These are phyloP conservation scores for Scrobipalpa costella DNA, from an alignment of 2,888 invertebrate species.

Conservation along the genomic window DNA sequence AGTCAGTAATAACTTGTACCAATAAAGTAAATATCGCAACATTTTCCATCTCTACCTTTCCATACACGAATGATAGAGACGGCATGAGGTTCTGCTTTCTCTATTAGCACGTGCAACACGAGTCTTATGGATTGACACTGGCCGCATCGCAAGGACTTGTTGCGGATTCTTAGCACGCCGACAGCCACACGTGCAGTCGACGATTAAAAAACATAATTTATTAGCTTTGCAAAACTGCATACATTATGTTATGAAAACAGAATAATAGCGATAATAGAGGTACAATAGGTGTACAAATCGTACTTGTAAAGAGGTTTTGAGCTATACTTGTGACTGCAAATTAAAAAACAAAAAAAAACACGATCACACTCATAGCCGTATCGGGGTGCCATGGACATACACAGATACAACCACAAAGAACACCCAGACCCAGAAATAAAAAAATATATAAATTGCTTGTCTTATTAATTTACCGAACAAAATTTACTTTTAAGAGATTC, in stretches of 20 bases:
- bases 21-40: conserved; percentile 5
- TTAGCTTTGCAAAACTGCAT: neutral
- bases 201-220: conserved; percentile 13
- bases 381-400: too few relatives aligned
- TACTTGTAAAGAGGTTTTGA: too few relatives aligned
- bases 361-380: too few relatives aligned
- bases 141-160: conserved; percentile 55
- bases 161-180: conserved; percentile 51
- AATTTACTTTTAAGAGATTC: too few relatives aligned
- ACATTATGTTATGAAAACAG: neutral
- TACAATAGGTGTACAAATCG: neutral
- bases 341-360: too few relatives aligned
- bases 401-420: too few relatives aligned
- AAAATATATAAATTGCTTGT: too few relatives aligned
- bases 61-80: neutral
- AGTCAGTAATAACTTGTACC: neutral
- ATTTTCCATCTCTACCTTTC: neutral
- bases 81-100: neutral
- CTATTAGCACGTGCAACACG: neutral
- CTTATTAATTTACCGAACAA: too few relatives aligned
- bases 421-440: too few relatives aligned
- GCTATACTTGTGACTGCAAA: neutral
- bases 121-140: conserved; percentile 36
- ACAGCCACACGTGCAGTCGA: conserved; percentile 37
- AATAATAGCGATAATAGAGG: neutral